Conservation (phyloP, 2,113 vertebrate species). For the Myotis davidii region DNA sequence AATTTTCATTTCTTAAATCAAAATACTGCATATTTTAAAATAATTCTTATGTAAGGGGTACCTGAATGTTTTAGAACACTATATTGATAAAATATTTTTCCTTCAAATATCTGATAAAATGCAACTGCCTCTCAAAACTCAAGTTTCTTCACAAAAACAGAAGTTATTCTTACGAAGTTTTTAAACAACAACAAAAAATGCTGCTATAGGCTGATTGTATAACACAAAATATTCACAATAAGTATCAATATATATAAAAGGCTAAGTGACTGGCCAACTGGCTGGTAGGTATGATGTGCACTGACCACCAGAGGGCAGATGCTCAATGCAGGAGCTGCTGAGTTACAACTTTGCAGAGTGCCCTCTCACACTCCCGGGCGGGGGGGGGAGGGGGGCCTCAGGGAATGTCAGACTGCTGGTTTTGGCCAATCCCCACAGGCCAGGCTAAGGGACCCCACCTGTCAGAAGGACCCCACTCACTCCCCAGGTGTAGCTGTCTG, state of each 20-base stretch:
- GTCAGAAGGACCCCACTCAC: no score
- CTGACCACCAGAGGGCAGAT: no score
- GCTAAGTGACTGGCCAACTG: no score
- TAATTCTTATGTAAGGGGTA: neutral
- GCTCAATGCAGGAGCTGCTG: no score
- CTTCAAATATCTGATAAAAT: slow-evolving; percentile 43
- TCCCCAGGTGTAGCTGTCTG: no score
- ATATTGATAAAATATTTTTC: neutral
- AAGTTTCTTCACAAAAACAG: neutral
- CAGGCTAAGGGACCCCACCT: no score
- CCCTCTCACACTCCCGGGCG: no score
- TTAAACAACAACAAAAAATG: neutral
- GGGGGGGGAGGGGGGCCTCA: no score
- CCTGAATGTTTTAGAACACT: neutral
- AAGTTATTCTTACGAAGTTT: neutral
- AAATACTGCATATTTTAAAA: neutral
- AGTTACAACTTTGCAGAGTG: no score
- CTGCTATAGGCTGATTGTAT: neutral
- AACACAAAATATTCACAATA: neutral
- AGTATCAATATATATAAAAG: neutral
- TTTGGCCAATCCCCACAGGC: no score
- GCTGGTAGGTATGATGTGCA: no score
- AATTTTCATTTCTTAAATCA: slow-evolving; percentile 46
- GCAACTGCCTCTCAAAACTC: slow-evolving; percentile 26
- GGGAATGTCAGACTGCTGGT: no score